Base-by-base conservation (phyloP, 1,140 invertebrate genomes). In the Magallana gigas region DNA sequence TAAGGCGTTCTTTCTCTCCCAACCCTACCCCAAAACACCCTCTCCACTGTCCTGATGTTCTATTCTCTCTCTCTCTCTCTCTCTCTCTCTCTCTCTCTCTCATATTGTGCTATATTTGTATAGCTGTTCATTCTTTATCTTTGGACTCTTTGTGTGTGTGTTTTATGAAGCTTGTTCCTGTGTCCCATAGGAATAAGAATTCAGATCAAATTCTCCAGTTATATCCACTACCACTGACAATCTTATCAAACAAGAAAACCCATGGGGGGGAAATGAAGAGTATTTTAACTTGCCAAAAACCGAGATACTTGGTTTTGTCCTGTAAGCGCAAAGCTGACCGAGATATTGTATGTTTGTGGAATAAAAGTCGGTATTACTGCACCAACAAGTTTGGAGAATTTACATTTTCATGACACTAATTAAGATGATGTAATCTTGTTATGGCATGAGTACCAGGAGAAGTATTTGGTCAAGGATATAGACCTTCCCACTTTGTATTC, bases 171-270 rank as follows among this genome's bases (percentile, higher is more conserved):
- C 36, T 48, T 48, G 36, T 64, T 16, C 16, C 60, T 1, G 18
- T n/a, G 14, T n/a, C 60, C 60, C 18, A 16, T 16, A 18, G 60
- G 18, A 16, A n/a, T 7, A 18, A 60, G 60, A 64, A 64, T 64
- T 14, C 60, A n/a, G 18, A 64, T 64, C 60, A 64, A 64, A 64
- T 64, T 64, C 60, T n/a, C 60, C 60, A 64, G 18, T 64, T 64
- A n/a, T 64, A 16, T 64, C 60, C 18, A 16, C 60, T 64, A 16
- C 18, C 18, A 7, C 18, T 64, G 60, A 6, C 16, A 64, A 18
- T 16, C 18, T 64, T 64, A 64, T 64, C 60, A 64, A 64, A 16
- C 60, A 64, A 64, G 16, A 64, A 64, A n/a, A 18, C 60, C 60
- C 60, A 16, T 48, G 60, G 18, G 60, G 60, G 60, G 18, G 14